phyloP scores from a whole-genome alignment of 2,888 invertebrate genomes.

The Nemotelus pantherinus region DNA sequence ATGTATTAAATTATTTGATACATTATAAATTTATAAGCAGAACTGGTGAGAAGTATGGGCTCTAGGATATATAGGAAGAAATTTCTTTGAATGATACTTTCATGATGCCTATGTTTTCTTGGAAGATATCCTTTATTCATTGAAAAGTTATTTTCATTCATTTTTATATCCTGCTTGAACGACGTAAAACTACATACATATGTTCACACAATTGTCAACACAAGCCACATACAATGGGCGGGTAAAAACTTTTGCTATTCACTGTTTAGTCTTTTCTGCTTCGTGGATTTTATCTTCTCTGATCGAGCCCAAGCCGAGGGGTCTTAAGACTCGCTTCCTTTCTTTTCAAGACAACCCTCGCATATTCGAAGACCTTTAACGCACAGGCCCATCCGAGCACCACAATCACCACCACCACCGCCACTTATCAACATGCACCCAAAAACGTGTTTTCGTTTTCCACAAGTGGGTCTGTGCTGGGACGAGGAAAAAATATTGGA shows the following conservation, averaged over 20 bases:
- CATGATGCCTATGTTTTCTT: no score
- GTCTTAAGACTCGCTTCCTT: constrained; percentile 24
- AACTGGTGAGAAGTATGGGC: no score
- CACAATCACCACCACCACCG: constrained; percentile 23
- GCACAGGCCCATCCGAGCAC: background rate
- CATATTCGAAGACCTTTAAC: background rate
- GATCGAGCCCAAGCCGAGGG: constrained; percentile 2
- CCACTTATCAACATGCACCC: constrained; percentile 31
- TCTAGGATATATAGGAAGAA: no score
- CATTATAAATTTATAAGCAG: no score
- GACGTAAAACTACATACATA: no score
- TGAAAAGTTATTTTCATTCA: no score
- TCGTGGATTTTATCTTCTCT: background rate
- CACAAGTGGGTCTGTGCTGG: constrained; percentile 35
- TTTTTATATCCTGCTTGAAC: no score
- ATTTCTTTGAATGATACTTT: no score
- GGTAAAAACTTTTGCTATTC: background rate
- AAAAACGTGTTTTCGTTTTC: constrained; percentile 28
- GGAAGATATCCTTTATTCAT: no score
- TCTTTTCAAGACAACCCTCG: constrained; percentile 35
- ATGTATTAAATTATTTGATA: no score
- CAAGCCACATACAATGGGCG: background rate
- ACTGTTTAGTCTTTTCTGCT: background rate
- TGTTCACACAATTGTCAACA: no score
- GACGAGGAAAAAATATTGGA: constrained; percentile 24